Percentiles rank a stretch among this genome's conserved stretches.
phyloP scores from a whole-genome alignment of 2,888 invertebrate genomes.

The Andrena minutula region DNA sequence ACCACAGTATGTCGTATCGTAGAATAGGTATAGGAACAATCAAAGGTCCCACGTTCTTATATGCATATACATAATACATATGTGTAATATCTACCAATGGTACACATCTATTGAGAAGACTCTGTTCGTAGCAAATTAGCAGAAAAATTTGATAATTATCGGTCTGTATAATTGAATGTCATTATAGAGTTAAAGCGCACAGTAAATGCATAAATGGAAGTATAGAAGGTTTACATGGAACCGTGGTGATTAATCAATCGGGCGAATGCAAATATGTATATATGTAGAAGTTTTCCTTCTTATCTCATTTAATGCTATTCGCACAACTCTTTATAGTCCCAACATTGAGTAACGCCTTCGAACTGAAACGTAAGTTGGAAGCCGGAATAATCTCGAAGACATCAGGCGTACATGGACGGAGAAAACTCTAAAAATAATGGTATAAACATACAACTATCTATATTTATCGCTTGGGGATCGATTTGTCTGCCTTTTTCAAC shows the following conservation, averaged over 20 bases:
- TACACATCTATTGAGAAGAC: background rate
- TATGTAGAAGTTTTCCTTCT: background rate
- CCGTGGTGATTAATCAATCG: background rate
- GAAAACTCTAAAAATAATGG: conserved; percentile 12
- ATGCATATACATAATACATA: no score
- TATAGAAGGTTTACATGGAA: background rate
- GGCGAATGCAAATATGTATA: background rate
- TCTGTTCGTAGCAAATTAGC: no score
- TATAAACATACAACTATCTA: conserved; percentile 19
- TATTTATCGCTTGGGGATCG: conserved; percentile 1
- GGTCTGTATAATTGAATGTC: background rate
- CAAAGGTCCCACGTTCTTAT: no score
- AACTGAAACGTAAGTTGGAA: background rate
- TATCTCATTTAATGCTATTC: background rate
- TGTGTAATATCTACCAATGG: background rate
- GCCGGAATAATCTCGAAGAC: background rate
- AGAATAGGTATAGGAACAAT: no score
- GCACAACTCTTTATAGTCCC: background rate
- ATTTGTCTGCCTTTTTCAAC: background rate
- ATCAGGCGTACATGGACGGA: conserved; percentile 11
- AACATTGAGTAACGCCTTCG: background rate
- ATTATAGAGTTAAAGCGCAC: background rate
- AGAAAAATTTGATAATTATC: background rate
- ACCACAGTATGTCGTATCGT: no score
- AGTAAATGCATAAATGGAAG: background rate